These are phyloP conservation scores for Botrylloides violaceus DNA, from an alignment of 23 tunicate species.

Conservation along the genomic window DNA sequence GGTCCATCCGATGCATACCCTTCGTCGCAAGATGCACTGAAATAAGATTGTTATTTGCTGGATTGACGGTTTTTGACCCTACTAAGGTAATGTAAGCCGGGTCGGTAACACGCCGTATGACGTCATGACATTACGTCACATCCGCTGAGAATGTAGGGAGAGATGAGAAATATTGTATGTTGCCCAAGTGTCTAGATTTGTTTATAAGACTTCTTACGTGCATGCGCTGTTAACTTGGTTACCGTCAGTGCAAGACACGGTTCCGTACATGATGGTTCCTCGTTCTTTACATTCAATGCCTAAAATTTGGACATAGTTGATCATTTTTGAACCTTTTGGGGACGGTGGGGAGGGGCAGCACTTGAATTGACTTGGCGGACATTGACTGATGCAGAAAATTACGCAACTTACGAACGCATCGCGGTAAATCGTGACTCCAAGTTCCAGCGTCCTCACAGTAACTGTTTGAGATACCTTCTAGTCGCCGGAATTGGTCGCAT, in stretches of 20 bases:
- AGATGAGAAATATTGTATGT: no score
- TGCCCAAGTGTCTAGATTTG: no score
- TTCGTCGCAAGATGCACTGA: background rate
- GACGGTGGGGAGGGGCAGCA: no score
- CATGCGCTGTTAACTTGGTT: slow-evolving; percentile 7
- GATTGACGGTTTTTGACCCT: no score
- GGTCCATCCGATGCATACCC: background rate
- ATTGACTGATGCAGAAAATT: no score
- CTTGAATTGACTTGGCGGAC: no score
- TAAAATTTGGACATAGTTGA: no score
- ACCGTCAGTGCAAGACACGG: slow-evolving; percentile 14
- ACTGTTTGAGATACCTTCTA: slow-evolving; percentile 7
- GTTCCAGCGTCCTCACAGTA: slow-evolving; percentile 17
- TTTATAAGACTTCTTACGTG: slow-evolving; percentile 20
- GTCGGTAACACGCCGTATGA: no score
- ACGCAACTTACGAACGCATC: slow-evolving; percentile 11
- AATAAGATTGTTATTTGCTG: background rate
- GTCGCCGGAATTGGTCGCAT: background rate
- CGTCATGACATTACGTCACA: no score
- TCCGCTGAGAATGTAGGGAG: no score
- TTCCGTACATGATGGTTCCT: slow-evolving; percentile 6
- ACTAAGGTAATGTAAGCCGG: no score
- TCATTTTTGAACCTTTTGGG: no score
- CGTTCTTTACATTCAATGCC: slow-evolving; percentile 12
- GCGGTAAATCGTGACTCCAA: slow-evolving; percentile 15